phyloP scores from a whole-genome alignment of 2,888 invertebrate genomes.

The Trissolcus japonicus region DNA sequence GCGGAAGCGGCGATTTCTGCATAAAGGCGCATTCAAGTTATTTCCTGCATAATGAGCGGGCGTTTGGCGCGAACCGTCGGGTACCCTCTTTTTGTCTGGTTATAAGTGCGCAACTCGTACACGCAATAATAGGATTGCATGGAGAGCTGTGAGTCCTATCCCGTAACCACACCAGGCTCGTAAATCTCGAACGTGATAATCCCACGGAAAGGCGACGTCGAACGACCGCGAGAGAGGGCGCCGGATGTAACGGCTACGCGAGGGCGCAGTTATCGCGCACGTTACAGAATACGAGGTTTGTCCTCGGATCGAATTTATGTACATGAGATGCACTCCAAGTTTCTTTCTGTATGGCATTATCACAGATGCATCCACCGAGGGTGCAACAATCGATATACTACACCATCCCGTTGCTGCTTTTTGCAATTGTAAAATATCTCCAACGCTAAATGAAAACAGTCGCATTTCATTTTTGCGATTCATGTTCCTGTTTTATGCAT shows the following conservation, averaged over 20 bases:
- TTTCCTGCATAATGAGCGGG: slow-evolving; percentile 17
- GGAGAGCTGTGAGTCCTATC: slow-evolving; percentile 28
- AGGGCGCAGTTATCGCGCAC: slow-evolving; percentile 31
- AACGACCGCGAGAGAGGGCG: slow-evolving; percentile 17
- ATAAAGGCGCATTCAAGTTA: slow-evolving; percentile 16
- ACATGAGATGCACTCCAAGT: neutral
- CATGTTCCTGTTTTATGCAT: too few species aligned
- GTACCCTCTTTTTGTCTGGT: slow-evolving; percentile 9
- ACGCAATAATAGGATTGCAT: slow-evolving; percentile 37
- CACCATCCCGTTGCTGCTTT: too few species aligned
- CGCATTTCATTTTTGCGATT: too few species aligned
- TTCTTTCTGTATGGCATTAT: slow-evolving; percentile 19
- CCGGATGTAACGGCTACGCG: slow-evolving; percentile 26
- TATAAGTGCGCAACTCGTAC: slow-evolving; percentile 31
- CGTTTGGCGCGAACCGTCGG: slow-evolving; percentile 17
- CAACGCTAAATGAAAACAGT: too few species aligned
- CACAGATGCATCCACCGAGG: slow-evolving; percentile 14
- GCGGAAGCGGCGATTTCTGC: slow-evolving; percentile 11
- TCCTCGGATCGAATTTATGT: slow-evolving; percentile 33
- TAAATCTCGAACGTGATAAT: slow-evolving; percentile 50
- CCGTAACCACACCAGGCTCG: slow-evolving; percentile 28
- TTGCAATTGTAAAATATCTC: too few species aligned
- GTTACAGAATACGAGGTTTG: slow-evolving; percentile 36
- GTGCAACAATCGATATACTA: slow-evolving; percentile 12
- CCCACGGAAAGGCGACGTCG: slow-evolving; percentile 33